Conservation (phyloP, 2,888 invertebrate species). For the Drosophila kuntzei region DNA sequence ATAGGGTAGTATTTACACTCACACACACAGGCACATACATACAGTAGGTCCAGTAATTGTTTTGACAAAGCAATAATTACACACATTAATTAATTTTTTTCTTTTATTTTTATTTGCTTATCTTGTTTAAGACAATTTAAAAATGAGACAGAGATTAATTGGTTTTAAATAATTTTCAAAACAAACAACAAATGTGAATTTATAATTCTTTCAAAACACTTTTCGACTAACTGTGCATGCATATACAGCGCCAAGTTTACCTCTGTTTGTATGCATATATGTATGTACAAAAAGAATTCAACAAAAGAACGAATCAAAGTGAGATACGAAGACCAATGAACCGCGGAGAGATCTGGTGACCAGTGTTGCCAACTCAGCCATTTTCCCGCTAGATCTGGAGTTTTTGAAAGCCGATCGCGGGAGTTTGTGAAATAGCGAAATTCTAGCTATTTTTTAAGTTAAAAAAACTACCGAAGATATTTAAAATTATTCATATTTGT, state of each 20-base stretch:
- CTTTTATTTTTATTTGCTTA: not conserved
- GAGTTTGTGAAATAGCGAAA: no score
- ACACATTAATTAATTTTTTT: not conserved
- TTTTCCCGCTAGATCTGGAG: no score
- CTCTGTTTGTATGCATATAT: not conserved
- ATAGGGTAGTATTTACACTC: slow-evolving; percentile 21
- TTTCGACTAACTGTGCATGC: not conserved
- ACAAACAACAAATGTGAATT: not conserved
- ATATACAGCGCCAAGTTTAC: not conserved
- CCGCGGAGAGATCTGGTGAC: no score
- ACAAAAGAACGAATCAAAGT: slow-evolving; percentile 9
- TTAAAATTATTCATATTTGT: no score
- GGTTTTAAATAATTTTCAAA: not conserved
- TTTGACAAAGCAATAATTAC: not conserved
- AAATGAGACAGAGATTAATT: not conserved
- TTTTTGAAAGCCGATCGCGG: no score
- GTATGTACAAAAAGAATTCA: not conserved
- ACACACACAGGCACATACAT: slow-evolving; percentile 4
- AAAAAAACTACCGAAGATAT: no score
- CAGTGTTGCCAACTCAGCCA: no score
- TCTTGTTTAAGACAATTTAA: no score
- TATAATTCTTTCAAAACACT: not conserved
- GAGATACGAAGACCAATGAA: slow-evolving; percentile 45
- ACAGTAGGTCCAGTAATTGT: not conserved
- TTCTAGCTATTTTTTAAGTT: no score